phyloP scores from a whole-genome alignment of 2,113 vertebrate species.

The Malaclemys terrapin region DNA sequence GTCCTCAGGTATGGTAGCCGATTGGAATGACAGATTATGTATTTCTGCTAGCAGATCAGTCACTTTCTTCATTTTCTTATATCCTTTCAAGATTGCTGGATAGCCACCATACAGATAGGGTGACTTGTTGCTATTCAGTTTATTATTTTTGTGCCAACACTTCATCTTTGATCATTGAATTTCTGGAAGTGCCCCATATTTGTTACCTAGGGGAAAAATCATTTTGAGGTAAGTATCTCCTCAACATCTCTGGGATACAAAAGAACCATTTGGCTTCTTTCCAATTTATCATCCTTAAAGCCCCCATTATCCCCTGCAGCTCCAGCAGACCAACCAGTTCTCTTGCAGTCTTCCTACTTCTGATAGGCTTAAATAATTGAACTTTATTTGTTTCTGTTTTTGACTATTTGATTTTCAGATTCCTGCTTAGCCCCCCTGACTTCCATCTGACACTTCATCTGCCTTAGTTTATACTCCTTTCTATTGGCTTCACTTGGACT shows the following conservation, averaged over 20 bases:
- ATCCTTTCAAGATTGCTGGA: neutral
- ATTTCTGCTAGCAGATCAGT: neutral
- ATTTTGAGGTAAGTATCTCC: fast-evolving
- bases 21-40: neutral
- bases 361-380: neutral
- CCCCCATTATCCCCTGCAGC: neutral
- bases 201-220: neutral
- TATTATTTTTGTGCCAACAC: neutral
- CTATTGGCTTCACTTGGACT: neutral
- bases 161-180: neutral
- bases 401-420: neutral
- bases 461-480: neutral
- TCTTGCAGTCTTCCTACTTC: too few species aligned
- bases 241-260: neutral
- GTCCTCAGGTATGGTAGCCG: neutral
- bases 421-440: neutral
- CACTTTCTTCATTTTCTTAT: neutral
- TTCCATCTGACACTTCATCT: neutral
- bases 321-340: neutral
- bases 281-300: neutral
- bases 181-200: neutral
- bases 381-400: neutral
- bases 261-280: neutral
- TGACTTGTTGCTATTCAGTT: neutral
- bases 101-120: neutral